A percentile compares a stretch with the other conserved stretches of the same genome.
These are phyloP conservation scores for Magallana angulata DNA, from an alignment of 1,140 invertebrate species.

Conservation along the genomic window DNA sequence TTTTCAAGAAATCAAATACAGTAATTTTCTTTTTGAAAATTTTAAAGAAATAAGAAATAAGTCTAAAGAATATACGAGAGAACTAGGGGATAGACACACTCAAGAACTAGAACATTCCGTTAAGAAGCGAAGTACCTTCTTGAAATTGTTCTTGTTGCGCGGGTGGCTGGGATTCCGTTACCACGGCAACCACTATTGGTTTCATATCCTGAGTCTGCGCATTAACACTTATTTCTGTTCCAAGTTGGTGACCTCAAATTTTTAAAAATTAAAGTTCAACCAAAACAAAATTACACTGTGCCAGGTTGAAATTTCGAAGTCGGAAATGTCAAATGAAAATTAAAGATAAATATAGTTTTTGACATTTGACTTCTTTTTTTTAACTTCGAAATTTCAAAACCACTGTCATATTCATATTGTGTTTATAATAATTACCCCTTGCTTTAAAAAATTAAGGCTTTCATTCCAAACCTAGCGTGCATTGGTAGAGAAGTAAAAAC, in stretches of 20 bases:
- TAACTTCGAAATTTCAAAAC: too few species aligned
- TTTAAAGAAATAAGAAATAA: neutral
- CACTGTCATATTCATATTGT: too few species aligned
- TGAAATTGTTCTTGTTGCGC: conserved; percentile 30
- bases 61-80: neutral
- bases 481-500: neutral
- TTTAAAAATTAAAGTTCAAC: conserved; percentile 36
- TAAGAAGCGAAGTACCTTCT: conserved; percentile 35
- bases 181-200: conserved; percentile 52
- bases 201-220: conserved; percentile 47
- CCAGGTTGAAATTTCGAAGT: neutral
- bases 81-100: neutral
- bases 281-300: neutral
- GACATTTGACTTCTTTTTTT: too few species aligned
- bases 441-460: neutral
- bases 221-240: conserved; percentile 42
- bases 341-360: neutral
- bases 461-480: conserved; percentile 10
- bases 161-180: conserved; percentile 28
- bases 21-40: neutral
- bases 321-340: neutral
- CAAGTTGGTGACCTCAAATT: conserved; percentile 41
- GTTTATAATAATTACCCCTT: too few species aligned
- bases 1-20: neutral
- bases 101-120: neutral